Evolutionary conservation across 2,888 invertebrate genomes (phyloP).

Genomic region (Himalopsyche tibetana): DNA sequence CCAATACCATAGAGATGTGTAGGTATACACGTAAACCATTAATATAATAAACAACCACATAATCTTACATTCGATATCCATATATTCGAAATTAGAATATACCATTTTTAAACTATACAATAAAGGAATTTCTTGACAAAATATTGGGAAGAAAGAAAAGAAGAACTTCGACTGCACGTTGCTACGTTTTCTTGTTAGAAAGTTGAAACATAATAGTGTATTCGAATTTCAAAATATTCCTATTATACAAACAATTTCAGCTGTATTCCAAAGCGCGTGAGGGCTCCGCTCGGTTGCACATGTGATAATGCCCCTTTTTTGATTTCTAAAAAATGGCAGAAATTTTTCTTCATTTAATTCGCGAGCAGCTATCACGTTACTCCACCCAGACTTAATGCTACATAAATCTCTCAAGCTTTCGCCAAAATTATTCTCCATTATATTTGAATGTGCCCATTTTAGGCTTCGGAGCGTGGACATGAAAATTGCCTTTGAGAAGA

Average conservation of each 20-base stretch:
- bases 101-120: too few species aligned
- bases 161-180: too few species aligned
- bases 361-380: constrained; percentile 35
- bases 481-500: constrained; percentile 43
- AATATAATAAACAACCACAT: too few species aligned
- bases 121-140: too few species aligned
- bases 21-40: too few species aligned
- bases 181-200: too few species aligned
- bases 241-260: not conserved
- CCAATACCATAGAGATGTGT: too few species aligned
- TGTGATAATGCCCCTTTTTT: constrained; percentile 32
- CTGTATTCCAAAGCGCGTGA: not conserved
- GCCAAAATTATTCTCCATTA: constrained; percentile 39
- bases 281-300: not conserved
- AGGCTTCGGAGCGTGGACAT: constrained; percentile 40
- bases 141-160: too few species aligned
- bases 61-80: too few species aligned
- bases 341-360: constrained; percentile 43
- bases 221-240: not conserved
- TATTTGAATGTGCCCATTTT: constrained; percentile 40
- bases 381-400: constrained; percentile 25
- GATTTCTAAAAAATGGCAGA: constrained; percentile 29
- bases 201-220: too few species aligned
- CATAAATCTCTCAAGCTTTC: constrained; percentile 34
- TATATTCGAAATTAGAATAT: too few species aligned